phyloP scores from a whole-genome alignment of 2,797 vertebrate genomes.

The Iguana delicatissima region DNA sequence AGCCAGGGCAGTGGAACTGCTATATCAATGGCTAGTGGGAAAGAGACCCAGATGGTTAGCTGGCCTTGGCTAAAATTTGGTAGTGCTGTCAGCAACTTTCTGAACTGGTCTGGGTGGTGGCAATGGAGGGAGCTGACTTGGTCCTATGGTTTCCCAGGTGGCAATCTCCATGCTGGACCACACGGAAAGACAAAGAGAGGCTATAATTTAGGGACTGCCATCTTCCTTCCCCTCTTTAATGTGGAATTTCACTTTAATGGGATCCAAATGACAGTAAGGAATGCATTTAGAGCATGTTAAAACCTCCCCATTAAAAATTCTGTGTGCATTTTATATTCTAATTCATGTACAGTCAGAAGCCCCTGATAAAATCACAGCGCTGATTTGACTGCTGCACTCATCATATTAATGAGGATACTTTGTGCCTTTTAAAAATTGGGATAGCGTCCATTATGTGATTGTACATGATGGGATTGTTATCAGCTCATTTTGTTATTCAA shows the following conservation, averaged over 20 bases:
- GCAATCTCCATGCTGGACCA: slow-evolving; percentile 4
- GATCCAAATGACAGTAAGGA: slow-evolving; percentile 85
- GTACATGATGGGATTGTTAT: slow-evolving; percentile 86
- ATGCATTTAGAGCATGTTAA: slow-evolving; percentile 83
- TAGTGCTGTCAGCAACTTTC: neutral
- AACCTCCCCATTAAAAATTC: slow-evolving; percentile 85
- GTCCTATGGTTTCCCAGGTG: neutral
- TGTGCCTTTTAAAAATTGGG: slow-evolving; percentile 87
- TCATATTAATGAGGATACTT: slow-evolving; percentile 87
- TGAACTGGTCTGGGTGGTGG: neutral
- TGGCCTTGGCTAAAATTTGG: neutral
- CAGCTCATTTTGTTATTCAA: slow-evolving; percentile 84
- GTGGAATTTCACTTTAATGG: slow-evolving; percentile 83
- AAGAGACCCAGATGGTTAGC: too few relatives aligned
- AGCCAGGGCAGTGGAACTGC: too few relatives aligned
- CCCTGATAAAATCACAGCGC: slow-evolving; percentile 84
- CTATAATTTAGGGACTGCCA: slow-evolving; percentile 79
- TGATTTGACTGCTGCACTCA: slow-evolving; percentile 87
- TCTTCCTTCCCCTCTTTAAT: slow-evolving; percentile 82
- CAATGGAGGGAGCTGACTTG: too few relatives aligned
- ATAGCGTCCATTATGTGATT: slow-evolving; percentile 85
- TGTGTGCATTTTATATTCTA: slow-evolving; percentile 86
- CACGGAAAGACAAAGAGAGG: slow-evolving; percentile 22
- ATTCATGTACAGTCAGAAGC: slow-evolving; percentile 87
- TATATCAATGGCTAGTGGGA: too few relatives aligned